phyloP scores from a whole-genome alignment of 92 coral and sea anemone genomes.

The Scolanthus callimorphus region DNA sequence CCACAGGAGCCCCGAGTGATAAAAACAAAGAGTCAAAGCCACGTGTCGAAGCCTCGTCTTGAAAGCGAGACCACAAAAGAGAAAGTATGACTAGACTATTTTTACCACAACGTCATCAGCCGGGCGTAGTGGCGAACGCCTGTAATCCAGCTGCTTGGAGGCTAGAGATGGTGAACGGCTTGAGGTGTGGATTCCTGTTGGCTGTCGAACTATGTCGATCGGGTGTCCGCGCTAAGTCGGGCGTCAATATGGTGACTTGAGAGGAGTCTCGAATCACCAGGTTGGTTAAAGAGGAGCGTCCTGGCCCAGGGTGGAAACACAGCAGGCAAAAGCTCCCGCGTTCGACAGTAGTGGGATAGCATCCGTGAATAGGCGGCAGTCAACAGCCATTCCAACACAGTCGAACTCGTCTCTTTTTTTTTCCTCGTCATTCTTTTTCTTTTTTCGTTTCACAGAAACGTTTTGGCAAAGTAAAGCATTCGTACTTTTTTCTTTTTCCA shows the following conservation, averaged over 20 bases:
- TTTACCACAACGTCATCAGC: constrained; percentile 60
- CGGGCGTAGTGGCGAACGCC: constrained; percentile 97
- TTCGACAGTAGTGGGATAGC: constrained; percentile 86
- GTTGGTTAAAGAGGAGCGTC: constrained; percentile 71
- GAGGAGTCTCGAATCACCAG: constrained; percentile 68
- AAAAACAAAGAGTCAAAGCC: no score
- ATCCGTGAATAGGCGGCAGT: constrained; percentile 61
- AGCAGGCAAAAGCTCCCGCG: constrained; percentile 92
- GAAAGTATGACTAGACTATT: no score
- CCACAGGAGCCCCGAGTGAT: no score
- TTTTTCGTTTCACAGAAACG: no score
- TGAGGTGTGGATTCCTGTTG: constrained; percentile 8
- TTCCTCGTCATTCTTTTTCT: no score
- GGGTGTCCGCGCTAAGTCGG: constrained; percentile 84
- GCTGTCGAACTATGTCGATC: constrained; percentile 71
- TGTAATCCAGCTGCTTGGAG: constrained; percentile 92
- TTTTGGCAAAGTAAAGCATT: no score
- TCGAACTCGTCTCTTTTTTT: no score
- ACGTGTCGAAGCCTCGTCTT: no score
- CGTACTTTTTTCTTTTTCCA: no score
- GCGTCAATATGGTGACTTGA: constrained; percentile 76
- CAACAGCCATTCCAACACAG: no score
- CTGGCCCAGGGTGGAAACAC: constrained; percentile 90
- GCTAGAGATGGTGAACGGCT: constrained; percentile 51
- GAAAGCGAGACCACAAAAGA: no score